Conservation (phyloP, 2,888 invertebrate genomes). For the Chouioia cunea region DNA sequence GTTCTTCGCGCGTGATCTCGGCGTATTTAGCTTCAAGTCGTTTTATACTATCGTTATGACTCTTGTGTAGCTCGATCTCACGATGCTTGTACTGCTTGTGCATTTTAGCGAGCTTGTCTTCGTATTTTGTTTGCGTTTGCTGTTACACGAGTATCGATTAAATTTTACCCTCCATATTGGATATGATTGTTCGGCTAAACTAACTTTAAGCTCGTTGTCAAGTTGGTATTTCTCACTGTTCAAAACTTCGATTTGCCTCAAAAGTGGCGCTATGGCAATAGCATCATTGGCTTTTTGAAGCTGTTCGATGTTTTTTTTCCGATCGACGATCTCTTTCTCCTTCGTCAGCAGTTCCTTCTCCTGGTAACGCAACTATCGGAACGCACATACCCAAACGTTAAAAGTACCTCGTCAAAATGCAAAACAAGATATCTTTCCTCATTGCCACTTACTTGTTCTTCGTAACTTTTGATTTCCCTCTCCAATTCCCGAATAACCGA, state of each 20-base stretch:
- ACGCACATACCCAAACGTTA: background rate
- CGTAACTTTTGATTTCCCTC: constrained; percentile 28
- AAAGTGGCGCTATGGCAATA: constrained; percentile 28
- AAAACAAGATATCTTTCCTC: no score
- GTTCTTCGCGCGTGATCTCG: constrained; percentile 29
- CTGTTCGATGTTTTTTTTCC: constrained; percentile 48
- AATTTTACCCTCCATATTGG: constrained; percentile 41
- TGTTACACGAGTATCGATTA: constrained; percentile 38
- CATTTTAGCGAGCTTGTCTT: constrained; percentile 50
- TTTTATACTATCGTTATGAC: constrained; percentile 56
- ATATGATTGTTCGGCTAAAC: background rate
- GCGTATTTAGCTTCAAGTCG: constrained; percentile 54
- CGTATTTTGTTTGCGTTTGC: constrained; percentile 50
- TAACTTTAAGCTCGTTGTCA: constrained; percentile 42
- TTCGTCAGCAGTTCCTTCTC: constrained; percentile 37
- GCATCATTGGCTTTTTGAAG: constrained; percentile 39
- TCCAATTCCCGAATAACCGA: constrained; percentile 4
- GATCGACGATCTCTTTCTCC: constrained; percentile 50
- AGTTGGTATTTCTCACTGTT: constrained; percentile 46
- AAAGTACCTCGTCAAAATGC: background rate
- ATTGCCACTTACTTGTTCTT: constrained; percentile 32
- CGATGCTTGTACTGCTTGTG: constrained; percentile 41
- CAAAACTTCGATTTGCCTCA: constrained; percentile 44
- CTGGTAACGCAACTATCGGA: constrained; percentile 15
- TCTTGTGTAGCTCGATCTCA: constrained; percentile 47